Percentiles rank a stretch among this genome's conserved stretches.
Conservation (phyloP, 2,797 vertebrate genomes). For the Lithobates sylvaticus region DNA sequence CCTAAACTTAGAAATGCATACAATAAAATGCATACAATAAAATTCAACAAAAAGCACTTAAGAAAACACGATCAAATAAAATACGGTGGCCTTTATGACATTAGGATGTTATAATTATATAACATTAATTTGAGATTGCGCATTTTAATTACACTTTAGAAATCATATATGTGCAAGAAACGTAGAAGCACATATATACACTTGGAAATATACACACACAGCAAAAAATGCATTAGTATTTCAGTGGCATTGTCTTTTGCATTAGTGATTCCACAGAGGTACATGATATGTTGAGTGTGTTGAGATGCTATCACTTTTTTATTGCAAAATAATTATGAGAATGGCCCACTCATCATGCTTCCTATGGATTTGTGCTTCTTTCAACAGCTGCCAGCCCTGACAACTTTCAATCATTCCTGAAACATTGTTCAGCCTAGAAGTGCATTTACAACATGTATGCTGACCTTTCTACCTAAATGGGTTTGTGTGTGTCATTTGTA, state of each 20-base stretch:
- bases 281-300: not conserved
- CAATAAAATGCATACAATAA: not conserved
- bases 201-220: not conserved
- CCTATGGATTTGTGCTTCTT: not conserved
- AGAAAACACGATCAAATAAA: too few species aligned
- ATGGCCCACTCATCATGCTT: constrained; percentile 2
- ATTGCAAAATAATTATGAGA: constrained; percentile 3
- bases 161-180: not conserved
- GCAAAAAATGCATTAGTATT: not conserved
- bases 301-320: constrained; percentile 6
- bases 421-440: not conserved
- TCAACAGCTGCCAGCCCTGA: not conserved
- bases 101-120: not conserved
- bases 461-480: not conserved
- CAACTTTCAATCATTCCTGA: not conserved
- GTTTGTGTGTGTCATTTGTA: not conserved
- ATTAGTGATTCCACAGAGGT: not conserved
- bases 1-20: not conserved
- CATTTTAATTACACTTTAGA: not conserved
- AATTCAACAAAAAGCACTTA: not conserved
- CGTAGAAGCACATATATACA: not conserved
- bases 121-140: not conserved
- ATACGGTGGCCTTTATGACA: too few species aligned
- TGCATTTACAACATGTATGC: not conserved
- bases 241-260: not conserved